Evolutionary conservation across 2,113 vertebrate species (phyloP).

Genomic region (Macaca mulatta): DNA sequence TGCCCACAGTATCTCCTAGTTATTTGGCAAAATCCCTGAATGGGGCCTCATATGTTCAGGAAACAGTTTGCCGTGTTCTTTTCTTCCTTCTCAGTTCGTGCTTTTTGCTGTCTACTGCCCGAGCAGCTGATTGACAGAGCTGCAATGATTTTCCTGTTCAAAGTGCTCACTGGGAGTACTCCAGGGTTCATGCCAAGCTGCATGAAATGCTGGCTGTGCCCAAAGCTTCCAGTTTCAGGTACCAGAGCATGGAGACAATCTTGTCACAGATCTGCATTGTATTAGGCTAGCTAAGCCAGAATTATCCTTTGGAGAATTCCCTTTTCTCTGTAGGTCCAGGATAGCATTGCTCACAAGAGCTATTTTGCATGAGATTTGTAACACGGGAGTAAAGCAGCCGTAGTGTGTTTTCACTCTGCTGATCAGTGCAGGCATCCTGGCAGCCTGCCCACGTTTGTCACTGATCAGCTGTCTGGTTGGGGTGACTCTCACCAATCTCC

Average conservation of each 20-base stretch:
- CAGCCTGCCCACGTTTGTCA: background rate
- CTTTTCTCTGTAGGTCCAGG: background rate
- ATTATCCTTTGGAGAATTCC: background rate
- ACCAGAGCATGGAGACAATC: background rate
- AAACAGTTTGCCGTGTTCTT: background rate
- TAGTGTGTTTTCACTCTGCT: background rate
- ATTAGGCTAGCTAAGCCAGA: background rate
- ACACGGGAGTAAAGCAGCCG: background rate
- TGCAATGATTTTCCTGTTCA: background rate
- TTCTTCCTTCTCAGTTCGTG: background rate
- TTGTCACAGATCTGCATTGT: background rate
- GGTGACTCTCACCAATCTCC: background rate
- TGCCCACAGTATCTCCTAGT: background rate
- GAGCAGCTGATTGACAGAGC: background rate
- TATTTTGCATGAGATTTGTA: background rate
- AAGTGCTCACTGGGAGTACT: background rate
- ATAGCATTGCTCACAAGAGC: background rate
- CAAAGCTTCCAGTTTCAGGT: background rate
- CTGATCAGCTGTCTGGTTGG: background rate
- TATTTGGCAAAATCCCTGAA: background rate
- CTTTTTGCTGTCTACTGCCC: background rate
- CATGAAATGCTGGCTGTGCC: background rate
- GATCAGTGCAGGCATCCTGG: background rate
- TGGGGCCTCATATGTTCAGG: background rate
- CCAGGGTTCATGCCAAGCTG: background rate